A percentile compares a stretch with the other conserved stretches of the same genome.
Conservation (phyloP, 2,888 invertebrate genomes). For the Acleris cristana region DNA sequence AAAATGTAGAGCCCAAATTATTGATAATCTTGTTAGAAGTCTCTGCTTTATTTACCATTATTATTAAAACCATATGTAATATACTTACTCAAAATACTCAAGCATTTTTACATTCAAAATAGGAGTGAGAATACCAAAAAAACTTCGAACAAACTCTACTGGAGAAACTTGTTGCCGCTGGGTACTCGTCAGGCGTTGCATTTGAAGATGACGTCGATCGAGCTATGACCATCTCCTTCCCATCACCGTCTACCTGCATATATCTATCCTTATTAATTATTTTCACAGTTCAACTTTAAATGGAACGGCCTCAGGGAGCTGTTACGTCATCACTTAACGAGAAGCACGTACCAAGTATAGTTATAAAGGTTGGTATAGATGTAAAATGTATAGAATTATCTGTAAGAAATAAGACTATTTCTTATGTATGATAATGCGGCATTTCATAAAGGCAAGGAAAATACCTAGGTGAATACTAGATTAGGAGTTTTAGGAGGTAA, state of each 20-base stretch:
- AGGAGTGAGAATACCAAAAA: neutral
- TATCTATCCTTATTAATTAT: slow-evolving; percentile 66
- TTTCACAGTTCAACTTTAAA: slow-evolving; percentile 67
- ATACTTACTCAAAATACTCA: no score
- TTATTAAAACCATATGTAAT: no score
- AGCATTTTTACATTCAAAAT: neutral
- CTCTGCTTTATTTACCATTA: no score
- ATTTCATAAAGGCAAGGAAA: slow-evolving; percentile 23
- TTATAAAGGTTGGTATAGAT: slow-evolving; percentile 36
- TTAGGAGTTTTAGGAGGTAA: slow-evolving; percentile 12
- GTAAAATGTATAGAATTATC: slow-evolving; percentile 35
- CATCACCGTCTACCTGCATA: slow-evolving; percentile 69
- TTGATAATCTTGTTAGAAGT: no score
- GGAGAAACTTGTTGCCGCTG: slow-evolving; percentile 65
- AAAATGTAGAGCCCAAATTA: no score
- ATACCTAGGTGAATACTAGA: slow-evolving; percentile 24
- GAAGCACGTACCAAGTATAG: slow-evolving; percentile 59
- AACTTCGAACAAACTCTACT: slow-evolving; percentile 26
- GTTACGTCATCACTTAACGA: slow-evolving; percentile 72
- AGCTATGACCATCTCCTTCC: slow-evolving; percentile 74
- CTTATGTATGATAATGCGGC: slow-evolving; percentile 39
- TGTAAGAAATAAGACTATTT: slow-evolving; percentile 38
- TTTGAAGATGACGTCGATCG: slow-evolving; percentile 74
- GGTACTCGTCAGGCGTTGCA: slow-evolving; percentile 70
- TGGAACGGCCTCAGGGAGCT: slow-evolving; percentile 64